Conservation (phyloP, 2,888 invertebrate species). For the Lucinisca nassula region DNA sequence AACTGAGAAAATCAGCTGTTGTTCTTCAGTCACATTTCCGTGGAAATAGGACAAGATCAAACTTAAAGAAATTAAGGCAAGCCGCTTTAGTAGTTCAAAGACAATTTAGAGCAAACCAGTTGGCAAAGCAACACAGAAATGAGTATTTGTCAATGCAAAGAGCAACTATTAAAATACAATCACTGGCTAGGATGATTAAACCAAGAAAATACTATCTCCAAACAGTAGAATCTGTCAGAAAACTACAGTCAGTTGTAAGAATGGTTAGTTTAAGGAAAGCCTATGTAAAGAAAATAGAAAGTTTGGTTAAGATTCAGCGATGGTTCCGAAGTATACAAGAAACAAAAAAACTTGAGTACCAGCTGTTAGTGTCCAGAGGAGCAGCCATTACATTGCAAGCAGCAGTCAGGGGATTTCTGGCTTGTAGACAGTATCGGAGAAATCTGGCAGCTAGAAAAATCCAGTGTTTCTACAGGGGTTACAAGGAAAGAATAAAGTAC, state of each 20-base stretch:
- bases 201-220: constrained; percentile 49
- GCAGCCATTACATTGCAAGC: constrained; percentile 76
- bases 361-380: constrained; percentile 54
- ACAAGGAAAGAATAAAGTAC: constrained; percentile 31
- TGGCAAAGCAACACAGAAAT: constrained; percentile 25
- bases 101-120: constrained; percentile 58
- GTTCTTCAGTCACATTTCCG: constrained; percentile 37
- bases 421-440: not conserved
- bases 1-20: constrained; percentile 31
- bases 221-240: constrained; percentile 55
- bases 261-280: constrained; percentile 36
- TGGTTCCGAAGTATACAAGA: constrained; percentile 39
- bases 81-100: constrained; percentile 69
- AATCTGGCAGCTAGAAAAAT: constrained; percentile 47
- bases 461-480: constrained; percentile 47
- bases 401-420: constrained; percentile 35
- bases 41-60: constrained; percentile 24
- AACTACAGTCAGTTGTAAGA: constrained; percentile 60
- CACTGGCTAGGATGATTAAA: constrained; percentile 70
- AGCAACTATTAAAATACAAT: constrained; percentile 65
- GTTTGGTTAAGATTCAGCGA: constrained; percentile 62
- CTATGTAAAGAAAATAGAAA: constrained; percentile 34
- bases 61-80: constrained; percentile 58
- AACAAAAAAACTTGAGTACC: not conserved
- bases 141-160: constrained; percentile 36